These are phyloP conservation scores for Decapterus maruadsi DNA, from an alignment of 2,797 vertebrate genomes.

Conservation along the genomic window DNA sequence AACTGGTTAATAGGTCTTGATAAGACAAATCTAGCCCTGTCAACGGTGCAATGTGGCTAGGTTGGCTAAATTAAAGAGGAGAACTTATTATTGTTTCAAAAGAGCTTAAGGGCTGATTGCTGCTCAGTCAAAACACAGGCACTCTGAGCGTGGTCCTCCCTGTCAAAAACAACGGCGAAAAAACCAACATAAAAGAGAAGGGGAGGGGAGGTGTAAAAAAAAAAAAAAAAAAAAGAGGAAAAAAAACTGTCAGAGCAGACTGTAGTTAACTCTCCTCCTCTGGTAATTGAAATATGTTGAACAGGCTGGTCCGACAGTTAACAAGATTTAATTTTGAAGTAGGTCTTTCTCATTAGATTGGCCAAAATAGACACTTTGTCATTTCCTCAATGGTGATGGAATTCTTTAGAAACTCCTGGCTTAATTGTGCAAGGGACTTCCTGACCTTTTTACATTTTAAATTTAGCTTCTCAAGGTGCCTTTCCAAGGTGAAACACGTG, in stretches of 20 bases:
- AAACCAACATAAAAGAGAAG: slow-evolving; percentile 13
- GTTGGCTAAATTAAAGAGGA: slow-evolving; percentile 77
- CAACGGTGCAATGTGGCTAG: slow-evolving; percentile 59
- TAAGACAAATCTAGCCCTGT: slow-evolving; percentile 80
- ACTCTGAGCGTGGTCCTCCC: background rate
- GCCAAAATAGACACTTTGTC: slow-evolving; percentile 76
- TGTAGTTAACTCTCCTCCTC: slow-evolving; percentile 70
- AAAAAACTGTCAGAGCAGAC: slow-evolving; percentile 29
- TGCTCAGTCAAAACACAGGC: slow-evolving; percentile 48
- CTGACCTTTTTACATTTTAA: slow-evolving; percentile 89
- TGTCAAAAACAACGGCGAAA: slow-evolving; percentile 43
- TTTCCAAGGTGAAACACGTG: slow-evolving; percentile 87
- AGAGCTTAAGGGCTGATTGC: slow-evolving; percentile 67
- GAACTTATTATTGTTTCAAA: slow-evolving; percentile 79
- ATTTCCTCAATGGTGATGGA: slow-evolving; percentile 71
- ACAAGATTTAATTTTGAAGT: slow-evolving; percentile 68
- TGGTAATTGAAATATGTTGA: slow-evolving; percentile 74
- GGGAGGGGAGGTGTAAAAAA: background rate
- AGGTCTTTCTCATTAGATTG: slow-evolving; percentile 65
- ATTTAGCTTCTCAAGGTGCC: slow-evolving; percentile 89
- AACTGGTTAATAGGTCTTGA: slow-evolving; percentile 83
- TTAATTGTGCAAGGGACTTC: slow-evolving; percentile 87
- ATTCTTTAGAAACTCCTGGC: slow-evolving; percentile 79
- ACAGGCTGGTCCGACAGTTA: slow-evolving; percentile 64
- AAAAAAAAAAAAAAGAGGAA: no score